Base-by-base conservation (phyloP, 2,797 vertebrate genomes). In the Crocidura indochinensis region DNA sequence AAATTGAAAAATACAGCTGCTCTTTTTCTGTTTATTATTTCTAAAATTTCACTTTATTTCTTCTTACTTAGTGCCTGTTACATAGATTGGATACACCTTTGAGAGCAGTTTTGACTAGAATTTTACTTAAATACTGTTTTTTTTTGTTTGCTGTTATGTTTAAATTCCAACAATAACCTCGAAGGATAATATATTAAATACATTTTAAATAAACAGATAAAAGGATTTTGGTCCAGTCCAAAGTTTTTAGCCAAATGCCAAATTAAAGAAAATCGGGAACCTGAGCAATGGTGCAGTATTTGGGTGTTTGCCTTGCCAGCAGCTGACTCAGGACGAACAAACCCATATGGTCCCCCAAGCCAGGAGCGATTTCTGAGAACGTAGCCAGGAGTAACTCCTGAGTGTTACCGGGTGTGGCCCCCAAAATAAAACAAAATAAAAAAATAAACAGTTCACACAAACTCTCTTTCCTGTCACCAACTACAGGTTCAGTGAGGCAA, bases 1-100 rank as follows among this genome's bases (percentile, higher is more conserved):
- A 84, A 87, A 96, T 97, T 95, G 79, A 75, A 94, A 86, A 91
- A 68, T 82, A 65, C 1, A 87, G 46, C 85, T 88, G 73, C 81
- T 89, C 89, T 47, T 79, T 69, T 91, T 93, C n/a, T 38, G 38
- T 85, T 72, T 87, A 84, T 65, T 62, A 93, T 29, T 38, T 38
- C 38, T 38, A 38, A 38, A 83, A 87, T 56, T 91, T 89, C 91
- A 95, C 6, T 84, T 77, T 47, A 12, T 0, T 24, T 95, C 53
- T 79, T 86, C 75, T 86, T 53, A 93, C 51, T 96, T 2, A 47
- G 67, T 27, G 56, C 82, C 49, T 92, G 87, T 29, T 79, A 53
- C 87, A 24, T 62, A 56, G 71, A 87, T 83, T 31, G 62, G 65
- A 26, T 44, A 47, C 53, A 67, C 3, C n/a, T 51, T 86, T 69